These are phyloP conservation scores for Plumapathes pennacea DNA, from an alignment of 92 coral and sea anemone genomes.

Conservation along the genomic window DNA sequence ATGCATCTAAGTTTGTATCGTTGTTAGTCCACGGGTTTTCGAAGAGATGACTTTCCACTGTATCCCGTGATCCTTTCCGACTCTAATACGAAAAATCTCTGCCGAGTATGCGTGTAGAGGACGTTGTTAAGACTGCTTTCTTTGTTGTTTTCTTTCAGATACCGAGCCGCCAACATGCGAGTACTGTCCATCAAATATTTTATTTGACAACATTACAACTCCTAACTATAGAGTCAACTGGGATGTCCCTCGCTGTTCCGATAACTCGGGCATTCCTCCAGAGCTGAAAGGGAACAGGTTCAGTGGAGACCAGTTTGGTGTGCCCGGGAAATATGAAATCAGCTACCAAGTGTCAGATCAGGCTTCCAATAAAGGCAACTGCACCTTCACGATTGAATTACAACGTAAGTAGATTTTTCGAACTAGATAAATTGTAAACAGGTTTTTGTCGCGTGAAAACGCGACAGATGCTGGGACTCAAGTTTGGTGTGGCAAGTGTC, in stretches of 20 bases:
- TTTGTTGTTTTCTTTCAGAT: slow-evolving; percentile 35
- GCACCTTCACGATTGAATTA: slow-evolving; percentile 49
- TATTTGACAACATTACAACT: slow-evolving; percentile 9
- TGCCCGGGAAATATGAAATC: slow-evolving; percentile 47
- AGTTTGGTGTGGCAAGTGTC: too few species aligned
- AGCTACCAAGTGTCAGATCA: slow-evolving; percentile 32
- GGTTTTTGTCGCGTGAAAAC: too few species aligned
- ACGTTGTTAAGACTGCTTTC: too few species aligned
- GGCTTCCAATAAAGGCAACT: slow-evolving; percentile 18
- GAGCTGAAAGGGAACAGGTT: slow-evolving; percentile 10
- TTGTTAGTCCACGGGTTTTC: too few species aligned
- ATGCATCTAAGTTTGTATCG: too few species aligned
- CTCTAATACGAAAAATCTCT: too few species aligned
- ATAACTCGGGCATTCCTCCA: slow-evolving; percentile 79
- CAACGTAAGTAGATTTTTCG: slow-evolving; percentile 28
- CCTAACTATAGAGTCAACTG: slow-evolving; percentile 36
- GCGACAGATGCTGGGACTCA: too few species aligned
- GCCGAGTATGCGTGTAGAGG: too few species aligned
- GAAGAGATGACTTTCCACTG: too few species aligned
- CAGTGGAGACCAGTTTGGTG: slow-evolving; percentile 27
- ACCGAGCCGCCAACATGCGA: slow-evolving; percentile 77
- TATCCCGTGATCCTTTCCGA: too few species aligned
- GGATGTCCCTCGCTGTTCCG: slow-evolving; percentile 64
- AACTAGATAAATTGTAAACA: too few species aligned
- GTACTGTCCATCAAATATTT: slow-evolving; percentile 48